phyloP scores from a whole-genome alignment of 2,888 invertebrate species.

The Drosophila stalkeri region DNA sequence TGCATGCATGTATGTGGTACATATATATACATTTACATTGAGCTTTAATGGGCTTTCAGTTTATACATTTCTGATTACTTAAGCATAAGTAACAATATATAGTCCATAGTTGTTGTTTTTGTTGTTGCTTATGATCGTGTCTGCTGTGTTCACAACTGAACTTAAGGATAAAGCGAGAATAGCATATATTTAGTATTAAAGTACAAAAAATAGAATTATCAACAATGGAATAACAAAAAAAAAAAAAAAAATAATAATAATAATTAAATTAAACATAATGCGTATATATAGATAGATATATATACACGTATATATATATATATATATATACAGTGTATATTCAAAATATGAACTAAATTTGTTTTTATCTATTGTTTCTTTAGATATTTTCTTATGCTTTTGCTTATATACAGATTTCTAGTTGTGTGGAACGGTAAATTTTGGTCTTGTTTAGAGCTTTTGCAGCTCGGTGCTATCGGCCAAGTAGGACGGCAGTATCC shows the following conservation, averaged over 20 bases:
- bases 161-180: conserved; percentile 30
- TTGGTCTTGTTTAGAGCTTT: conserved; percentile 78
- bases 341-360: conserved; percentile 22
- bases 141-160: conserved; percentile 34
- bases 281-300: conserved; percentile 2
- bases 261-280: conserved; percentile 3
- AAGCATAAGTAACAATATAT: conserved; percentile 46
- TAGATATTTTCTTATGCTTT: conserved; percentile 14
- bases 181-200: not conserved
- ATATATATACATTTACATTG: conserved; percentile 3
- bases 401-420: conserved; percentile 14
- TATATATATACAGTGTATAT: not conserved
- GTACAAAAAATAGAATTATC: conserved; percentile 14
- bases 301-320: not conserved
- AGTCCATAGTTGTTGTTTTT: conserved; percentile 30
- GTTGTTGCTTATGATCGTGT: conserved; percentile 4
- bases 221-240: conserved; percentile 17
- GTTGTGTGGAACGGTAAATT: conserved; percentile 55
- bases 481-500: conserved; percentile 82
- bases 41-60: conserved; percentile 1
- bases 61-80: conserved; percentile 7
- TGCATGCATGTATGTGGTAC: not conserved
- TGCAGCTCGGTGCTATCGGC: conserved; percentile 84
- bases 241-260: not conserved
- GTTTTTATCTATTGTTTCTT: not conserved